Conservation (phyloP, 2,888 invertebrate genomes). For the Cataglyphis rosenhaueri region DNA sequence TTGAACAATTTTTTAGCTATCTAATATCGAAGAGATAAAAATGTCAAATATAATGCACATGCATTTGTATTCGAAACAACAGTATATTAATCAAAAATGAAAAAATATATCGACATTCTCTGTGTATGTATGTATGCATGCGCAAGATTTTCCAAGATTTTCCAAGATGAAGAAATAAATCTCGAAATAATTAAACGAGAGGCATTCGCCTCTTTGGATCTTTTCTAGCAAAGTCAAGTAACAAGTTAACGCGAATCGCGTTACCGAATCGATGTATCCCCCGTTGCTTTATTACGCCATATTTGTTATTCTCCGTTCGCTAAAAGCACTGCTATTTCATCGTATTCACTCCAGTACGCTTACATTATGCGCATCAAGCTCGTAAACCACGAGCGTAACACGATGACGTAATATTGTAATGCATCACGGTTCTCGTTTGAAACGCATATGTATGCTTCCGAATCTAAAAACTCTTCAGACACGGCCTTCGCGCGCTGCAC, state of each 20-base stretch:
- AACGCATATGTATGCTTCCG: not conserved
- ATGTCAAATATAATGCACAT: not conserved
- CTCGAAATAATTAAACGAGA: not conserved
- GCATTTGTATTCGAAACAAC: not conserved
- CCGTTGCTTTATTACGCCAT: conserved; percentile 38
- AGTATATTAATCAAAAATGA: not conserved
- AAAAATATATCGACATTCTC: not conserved
- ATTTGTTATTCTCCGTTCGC: conserved; percentile 47
- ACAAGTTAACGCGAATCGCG: conserved; percentile 31
- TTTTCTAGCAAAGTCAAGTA: not conserved
- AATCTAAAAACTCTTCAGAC: conserved; percentile 27
- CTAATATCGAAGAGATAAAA: not conserved
- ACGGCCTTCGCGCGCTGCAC: not conserved
- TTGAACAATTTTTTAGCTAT: not conserved
- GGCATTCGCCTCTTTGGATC: not conserved
- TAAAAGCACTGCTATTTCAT: conserved; percentile 52
- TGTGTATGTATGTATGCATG: no score
- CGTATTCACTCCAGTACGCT: conserved; percentile 15
- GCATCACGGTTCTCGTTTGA: conserved; percentile 16
- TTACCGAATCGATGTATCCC: conserved; percentile 26
- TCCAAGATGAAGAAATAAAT: not conserved
- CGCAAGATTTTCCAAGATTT: not conserved
- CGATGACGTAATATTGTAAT: conserved; percentile 48
- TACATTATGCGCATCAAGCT: conserved; percentile 38
- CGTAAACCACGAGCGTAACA: conserved; percentile 41